Base-by-base conservation (phyloP, 2,113 vertebrate species). In the Apistogramma diplotaenia region DNA sequence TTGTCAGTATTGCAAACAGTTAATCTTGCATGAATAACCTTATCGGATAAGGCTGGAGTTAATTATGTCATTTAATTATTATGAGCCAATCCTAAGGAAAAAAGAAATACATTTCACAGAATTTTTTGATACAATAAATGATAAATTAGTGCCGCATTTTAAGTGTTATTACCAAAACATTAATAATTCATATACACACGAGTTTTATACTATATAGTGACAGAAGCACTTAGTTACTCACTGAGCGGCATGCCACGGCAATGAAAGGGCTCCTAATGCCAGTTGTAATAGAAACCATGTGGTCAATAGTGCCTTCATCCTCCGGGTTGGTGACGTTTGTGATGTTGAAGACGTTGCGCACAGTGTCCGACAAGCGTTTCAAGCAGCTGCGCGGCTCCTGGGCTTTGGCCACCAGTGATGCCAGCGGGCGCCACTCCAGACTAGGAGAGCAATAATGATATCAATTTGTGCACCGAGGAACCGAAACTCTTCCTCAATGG, bases 231-330 rank as follows among this genome's bases (percentile, higher is more conserved):
- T 54, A 27, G 23, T 60, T 15, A 89, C 98, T 97, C 84, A 99
- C 96, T 0, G 98, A 97, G 78, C 93, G 95, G 79, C 98, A 99
- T 0, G 95, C 93, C 5, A 96, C 80, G 0, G 97, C 96, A 6
- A 99, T 86, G 2, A 97, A 96, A 0, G 97, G 97, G 82, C 97
- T 98, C 87, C 94, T 93, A 67, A 98, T 86, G 27, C 96, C 94
- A 0, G 98, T 99, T 2, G 98, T 99, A 85, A 97, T 91, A 54
- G 93, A 94, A 79, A 99, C 98, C 97, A 99, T 97, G 92, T 98
- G 97, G 88, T 99, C 96, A 1, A 99, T 94, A 4, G 94, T 97
- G 0, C 98, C 98, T 0, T 96, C 95, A 2, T 98, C 97, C 76
- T 96, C 94, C 0, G 95, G 96, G 62, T 96, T 95, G 0, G 85